Percentiles rank a stretch among this genome's conserved stretches.
These are phyloP conservation scores for Eulemur mongoz DNA, from an alignment of 2,797 vertebrate genomes.

Conservation along the genomic window DNA sequence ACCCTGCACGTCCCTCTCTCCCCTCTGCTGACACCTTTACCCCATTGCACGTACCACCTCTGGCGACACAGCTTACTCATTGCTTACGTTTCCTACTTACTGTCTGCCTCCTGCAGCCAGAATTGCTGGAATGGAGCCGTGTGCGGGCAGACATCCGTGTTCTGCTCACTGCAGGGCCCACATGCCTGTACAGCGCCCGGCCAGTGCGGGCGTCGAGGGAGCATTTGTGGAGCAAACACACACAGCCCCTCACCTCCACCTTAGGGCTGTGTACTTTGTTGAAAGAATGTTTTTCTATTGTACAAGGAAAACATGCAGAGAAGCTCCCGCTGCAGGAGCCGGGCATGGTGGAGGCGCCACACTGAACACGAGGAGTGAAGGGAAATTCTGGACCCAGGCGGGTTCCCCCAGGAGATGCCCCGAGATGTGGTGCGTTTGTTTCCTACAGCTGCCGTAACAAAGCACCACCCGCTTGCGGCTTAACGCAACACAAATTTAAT, in stretches of 20 bases:
- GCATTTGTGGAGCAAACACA: no score
- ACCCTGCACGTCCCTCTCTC: neutral
- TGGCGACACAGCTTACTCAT: no score
- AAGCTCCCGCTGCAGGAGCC: neutral
- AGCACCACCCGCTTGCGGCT: no score
- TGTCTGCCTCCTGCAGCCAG: neutral
- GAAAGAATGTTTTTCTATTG: neutral
- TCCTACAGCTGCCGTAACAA: neutral
- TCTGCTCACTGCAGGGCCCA: neutral
- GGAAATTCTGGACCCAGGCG: neutral
- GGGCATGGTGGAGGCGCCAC: fast-evolving
- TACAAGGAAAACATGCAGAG: neutral
- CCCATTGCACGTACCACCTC: fast-evolving
- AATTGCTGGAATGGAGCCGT: neutral
- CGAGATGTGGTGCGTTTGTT: neutral
- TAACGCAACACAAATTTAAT: neutral
- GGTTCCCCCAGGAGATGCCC: neutral
- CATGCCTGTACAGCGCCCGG: neutral
- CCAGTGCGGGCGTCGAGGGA: neutral
- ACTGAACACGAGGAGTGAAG: fast-evolving
- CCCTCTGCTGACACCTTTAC: no score
- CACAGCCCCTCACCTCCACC: fast-evolving
- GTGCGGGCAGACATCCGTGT: no score
- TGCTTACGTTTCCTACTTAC: neutral
- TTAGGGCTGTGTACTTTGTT: neutral